A percentile compares a stretch with the other conserved stretches of the same genome.
These are phyloP conservation scores for Caranx melampygus DNA, from an alignment of 2,113 vertebrate genomes.

Conservation along the genomic window DNA sequence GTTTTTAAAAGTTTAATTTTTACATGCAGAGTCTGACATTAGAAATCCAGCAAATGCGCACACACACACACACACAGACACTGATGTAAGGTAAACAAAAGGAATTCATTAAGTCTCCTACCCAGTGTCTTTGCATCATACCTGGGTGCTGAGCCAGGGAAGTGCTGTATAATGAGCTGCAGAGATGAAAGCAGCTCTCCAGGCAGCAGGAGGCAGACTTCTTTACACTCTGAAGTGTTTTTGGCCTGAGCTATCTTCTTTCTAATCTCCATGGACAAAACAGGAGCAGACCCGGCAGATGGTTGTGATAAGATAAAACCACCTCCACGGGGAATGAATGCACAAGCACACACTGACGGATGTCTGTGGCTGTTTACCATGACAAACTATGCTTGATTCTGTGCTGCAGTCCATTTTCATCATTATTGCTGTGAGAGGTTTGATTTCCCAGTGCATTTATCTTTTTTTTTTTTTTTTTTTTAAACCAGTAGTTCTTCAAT, in stretches of 20 bases:
- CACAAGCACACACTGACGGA: constrained; percentile 35
- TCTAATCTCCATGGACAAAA: constrained; percentile 64
- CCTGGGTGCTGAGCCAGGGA: constrained; percentile 45
- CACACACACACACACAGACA: constrained; percentile 30
- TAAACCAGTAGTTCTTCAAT: background rate
- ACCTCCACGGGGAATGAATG: constrained; percentile 43
- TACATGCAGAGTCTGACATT: background rate
- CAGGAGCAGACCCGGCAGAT: constrained; percentile 72
- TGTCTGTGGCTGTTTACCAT: constrained; percentile 35
- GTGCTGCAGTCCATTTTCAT: background rate
- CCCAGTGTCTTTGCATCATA: constrained; percentile 66
- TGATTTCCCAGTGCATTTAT: background rate
- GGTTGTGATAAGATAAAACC: constrained; percentile 70
- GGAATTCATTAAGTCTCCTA: constrained; percentile 61
- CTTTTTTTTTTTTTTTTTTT: background rate
- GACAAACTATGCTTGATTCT: background rate
- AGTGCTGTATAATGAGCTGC: constrained; percentile 60
- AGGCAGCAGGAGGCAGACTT: constrained; percentile 68
- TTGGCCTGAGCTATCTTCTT: constrained; percentile 57
- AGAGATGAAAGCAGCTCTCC: constrained; percentile 71
- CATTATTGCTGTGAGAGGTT: background rate
- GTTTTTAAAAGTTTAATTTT: background rate
- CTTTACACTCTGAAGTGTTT: constrained; percentile 59
- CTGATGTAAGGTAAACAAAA: constrained; percentile 56
- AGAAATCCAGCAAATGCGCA: background rate